These are phyloP conservation scores for Eurytemora carolleeae DNA, from an alignment of 1,140 invertebrate genomes.

Conservation along the genomic window DNA sequence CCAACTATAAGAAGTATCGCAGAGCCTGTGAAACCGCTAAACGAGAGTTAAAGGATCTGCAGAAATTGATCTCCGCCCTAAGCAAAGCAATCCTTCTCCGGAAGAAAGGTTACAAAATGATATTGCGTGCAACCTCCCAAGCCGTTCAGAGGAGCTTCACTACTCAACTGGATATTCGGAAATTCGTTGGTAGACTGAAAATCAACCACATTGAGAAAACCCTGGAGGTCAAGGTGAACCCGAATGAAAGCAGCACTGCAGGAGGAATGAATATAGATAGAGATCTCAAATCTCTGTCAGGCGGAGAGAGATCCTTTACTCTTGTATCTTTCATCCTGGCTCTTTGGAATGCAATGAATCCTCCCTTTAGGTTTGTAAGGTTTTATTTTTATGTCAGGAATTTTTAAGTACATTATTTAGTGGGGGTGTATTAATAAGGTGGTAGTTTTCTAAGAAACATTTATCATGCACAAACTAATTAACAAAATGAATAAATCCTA, in stretches of 20 bases:
- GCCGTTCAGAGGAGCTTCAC: neutral
- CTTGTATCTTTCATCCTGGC: slow-evolving; percentile 83
- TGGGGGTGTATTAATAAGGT: too few species aligned
- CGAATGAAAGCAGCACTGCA: slow-evolving; percentile 13
- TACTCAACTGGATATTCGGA: neutral
- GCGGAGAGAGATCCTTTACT: slow-evolving; percentile 83
- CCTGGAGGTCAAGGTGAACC: slow-evolving; percentile 8
- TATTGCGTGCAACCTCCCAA: slow-evolving; percentile 15
- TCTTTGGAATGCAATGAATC: slow-evolving; percentile 69
- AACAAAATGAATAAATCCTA: too few species aligned
- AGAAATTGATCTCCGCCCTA: neutral
- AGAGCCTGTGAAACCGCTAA: neutral
- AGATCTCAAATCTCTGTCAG: slow-evolving; percentile 52
- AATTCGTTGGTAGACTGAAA: neutral
- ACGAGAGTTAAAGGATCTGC: neutral
- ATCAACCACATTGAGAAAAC: neutral
- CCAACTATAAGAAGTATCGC: neutral
- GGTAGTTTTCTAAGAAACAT: too few species aligned
- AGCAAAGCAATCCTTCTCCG: neutral
- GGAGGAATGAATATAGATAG: slow-evolving; percentile 22
- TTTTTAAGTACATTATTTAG: too few species aligned
- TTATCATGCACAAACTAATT: too few species aligned
- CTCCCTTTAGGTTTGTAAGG: slow-evolving; percentile 49
- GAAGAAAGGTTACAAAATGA: neutral
- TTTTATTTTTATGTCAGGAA: too few species aligned